Evolutionary conservation across 2,797 vertebrate species (phyloP).

Genomic region (Mus caroli): DNA sequence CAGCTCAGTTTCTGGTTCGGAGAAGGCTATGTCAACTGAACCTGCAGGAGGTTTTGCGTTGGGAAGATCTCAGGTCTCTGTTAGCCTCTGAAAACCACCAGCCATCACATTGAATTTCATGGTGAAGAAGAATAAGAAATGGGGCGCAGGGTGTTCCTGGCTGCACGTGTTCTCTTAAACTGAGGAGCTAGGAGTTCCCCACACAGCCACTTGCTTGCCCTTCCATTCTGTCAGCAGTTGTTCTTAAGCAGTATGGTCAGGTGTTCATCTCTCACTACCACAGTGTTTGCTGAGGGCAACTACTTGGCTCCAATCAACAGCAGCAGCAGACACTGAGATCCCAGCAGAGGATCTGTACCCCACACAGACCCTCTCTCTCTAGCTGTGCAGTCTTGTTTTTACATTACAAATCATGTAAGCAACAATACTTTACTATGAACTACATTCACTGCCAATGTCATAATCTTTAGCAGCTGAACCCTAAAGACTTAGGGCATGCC

Average conservation of each 20-base stretch:
- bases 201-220: constrained; percentile 52
- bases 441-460: background rate
- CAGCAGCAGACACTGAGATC: background rate
- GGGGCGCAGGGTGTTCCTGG: background rate
- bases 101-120: constrained; percentile 27
- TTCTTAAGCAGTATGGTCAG: background rate
- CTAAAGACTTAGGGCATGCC: background rate
- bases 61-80: background rate
- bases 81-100: background rate
- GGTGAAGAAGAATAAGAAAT: constrained; percentile 39
- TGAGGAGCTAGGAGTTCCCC: background rate
- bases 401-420: background rate
- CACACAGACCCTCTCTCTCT: background rate
- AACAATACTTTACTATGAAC: background rate
- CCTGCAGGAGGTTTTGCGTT: background rate
- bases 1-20: background rate
- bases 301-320: background rate
- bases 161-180: constrained; percentile 7
- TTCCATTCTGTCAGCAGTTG: constrained; percentile 49
- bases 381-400: background rate
- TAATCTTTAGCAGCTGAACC: constrained; percentile 34
- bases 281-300: background rate
- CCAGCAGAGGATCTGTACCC: background rate
- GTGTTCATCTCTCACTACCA: background rate
- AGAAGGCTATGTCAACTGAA: background rate